Evolutionary conservation across 1,140 invertebrate species (phyloP).

Genomic region (Brachionus sp.): DNA sequence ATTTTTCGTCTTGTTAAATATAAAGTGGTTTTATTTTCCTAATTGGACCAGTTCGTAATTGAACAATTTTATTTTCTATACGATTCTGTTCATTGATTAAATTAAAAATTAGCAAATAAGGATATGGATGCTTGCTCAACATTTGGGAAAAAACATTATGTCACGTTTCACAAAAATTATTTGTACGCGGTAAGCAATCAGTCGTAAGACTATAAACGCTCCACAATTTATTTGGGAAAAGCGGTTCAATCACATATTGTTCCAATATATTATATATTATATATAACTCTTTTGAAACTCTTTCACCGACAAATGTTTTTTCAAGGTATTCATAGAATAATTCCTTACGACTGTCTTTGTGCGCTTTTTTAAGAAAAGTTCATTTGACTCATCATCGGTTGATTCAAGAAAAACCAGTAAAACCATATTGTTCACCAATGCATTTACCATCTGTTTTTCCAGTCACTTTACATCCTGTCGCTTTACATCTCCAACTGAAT

Average conservation of each 20-base stretch:
- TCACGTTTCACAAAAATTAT: too few species aligned
- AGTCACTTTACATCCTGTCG: not conserved
- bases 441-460: too few species aligned
- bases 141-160: too few species aligned
- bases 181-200: not conserved
- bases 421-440: too few species aligned
- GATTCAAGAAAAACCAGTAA: too few species aligned
- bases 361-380: too few species aligned
- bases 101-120: not conserved
- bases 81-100: not conserved
- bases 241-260: not conserved
- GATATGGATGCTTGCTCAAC: not conserved
- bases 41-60: not conserved
- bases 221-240: not conserved
- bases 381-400: too few species aligned
- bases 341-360: not conserved
- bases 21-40: not conserved
- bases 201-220: not conserved
- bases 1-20: not conserved
- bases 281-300: not conserved
- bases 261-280: not conserved
- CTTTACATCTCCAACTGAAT: not conserved
- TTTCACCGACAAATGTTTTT: not conserved
- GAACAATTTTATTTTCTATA: not conserved
- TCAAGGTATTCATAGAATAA: not conserved